phyloP scores from a whole-genome alignment of 2,888 invertebrate species.

The Ophion slaviceki region DNA sequence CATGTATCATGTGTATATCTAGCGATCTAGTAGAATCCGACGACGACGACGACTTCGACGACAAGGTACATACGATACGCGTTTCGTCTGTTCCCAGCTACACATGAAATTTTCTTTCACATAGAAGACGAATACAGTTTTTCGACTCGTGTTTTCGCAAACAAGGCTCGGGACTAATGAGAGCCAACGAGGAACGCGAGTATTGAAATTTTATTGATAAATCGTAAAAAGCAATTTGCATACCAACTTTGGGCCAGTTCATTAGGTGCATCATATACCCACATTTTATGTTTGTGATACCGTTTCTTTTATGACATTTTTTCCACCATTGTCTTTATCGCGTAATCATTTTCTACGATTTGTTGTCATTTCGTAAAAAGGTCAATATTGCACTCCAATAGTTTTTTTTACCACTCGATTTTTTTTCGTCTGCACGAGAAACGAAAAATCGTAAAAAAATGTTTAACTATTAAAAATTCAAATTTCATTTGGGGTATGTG shows the following conservation, averaged over 20 bases:
- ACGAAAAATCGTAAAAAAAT: not conserved
- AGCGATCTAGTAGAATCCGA: conserved; percentile 26
- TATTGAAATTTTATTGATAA: conserved; percentile 69
- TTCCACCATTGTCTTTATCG: not conserved
- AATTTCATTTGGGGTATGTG: not conserved
- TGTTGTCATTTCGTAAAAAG: not conserved
- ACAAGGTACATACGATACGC: conserved; percentile 34
- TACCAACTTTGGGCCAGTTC: conserved; percentile 7
- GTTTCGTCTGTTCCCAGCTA: conserved; percentile 31
- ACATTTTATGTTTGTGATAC: not conserved
- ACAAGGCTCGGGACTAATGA: conserved; percentile 21
- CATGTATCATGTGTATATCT: conserved; percentile 36
- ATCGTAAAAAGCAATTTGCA: conserved; percentile 76
- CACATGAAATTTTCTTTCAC: conserved; percentile 59
- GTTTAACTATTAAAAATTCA: not conserved
- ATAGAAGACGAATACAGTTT: conserved; percentile 25
- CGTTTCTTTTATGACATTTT: not conserved
- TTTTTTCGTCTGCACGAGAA: not conserved
- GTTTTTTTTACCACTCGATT: no score
- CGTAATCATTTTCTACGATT: not conserved
- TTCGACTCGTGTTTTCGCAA: conserved; percentile 14
- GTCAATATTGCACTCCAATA: no score
- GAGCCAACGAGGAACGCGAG: conserved; percentile 12
- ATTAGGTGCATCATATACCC: not conserved
- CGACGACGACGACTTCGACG: not conserved